Base-by-base conservation (phyloP, 2,888 invertebrate genomes). In the Tuta absoluta region DNA sequence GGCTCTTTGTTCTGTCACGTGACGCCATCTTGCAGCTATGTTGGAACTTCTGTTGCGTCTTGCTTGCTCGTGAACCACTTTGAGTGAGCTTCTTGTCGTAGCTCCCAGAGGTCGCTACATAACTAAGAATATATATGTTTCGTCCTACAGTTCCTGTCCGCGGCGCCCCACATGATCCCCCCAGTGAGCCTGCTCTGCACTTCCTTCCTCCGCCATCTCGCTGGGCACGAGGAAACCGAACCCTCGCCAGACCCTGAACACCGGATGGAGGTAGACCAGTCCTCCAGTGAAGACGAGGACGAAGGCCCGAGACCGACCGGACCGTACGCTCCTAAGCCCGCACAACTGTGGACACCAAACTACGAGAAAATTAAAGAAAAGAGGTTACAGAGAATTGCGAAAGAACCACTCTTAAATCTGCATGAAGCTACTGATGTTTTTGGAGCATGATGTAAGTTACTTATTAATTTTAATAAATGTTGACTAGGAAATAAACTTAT, bases 291-390 rank as follows among this genome's bases (percentile, higher is more conserved):
- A 21, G 90, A 87, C 7, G 90, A 90, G 69, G 82, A 81, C 2
- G 63, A 61, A 0, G 71, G 72, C 14, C 68, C 67, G 12, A 68
- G 71, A 2, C 80, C 76, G 66, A 78, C 77, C 37, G 73, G 76
- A 7, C 70, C 76, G 0, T 76, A 76, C 12, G 71, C 78, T 0
- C 82, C 84, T 0, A 84, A 79, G 70, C 68, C 75, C 0, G 73
- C 80, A 0, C 86, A 87, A 63, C 74, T 90, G 0, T 91, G 91
- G 90, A 84, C 85, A 0, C 81, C 87, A 0, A 89, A 92, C 63
- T 87, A 89, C 56, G 89, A 89, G 53, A 81, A 82, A 33, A 80
- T 93, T 0, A 87, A 93, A 70, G 90, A 92, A 68, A 92, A 92
- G 69, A 83, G 88, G 66, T 71, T 89, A 0, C 78, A 76, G 24